A percentile compares a stretch with the other conserved stretches of the same genome.
Evolutionary conservation across 2,113 vertebrate species (phyloP).

Genomic region (Ceyx margarethae): DNA sequence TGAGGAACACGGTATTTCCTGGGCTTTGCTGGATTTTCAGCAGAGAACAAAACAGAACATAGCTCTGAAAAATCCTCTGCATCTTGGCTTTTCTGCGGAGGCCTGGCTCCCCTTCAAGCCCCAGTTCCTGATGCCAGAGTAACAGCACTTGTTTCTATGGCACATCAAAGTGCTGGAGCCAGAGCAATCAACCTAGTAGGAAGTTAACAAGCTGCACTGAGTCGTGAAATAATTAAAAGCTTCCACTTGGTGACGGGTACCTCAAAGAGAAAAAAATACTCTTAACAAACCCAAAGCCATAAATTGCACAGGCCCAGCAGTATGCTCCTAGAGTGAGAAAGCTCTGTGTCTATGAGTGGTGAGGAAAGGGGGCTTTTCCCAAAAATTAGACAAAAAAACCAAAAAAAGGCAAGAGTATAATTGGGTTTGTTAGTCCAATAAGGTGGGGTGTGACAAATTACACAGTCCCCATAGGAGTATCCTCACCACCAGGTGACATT

Average conservation of each 20-base stretch:
- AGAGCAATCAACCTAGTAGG: background rate
- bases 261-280: background rate
- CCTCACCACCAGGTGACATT: accelerated
- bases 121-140: background rate
- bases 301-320: background rate
- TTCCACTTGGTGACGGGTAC: background rate
- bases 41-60: background rate
- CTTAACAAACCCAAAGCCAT: background rate
- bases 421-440: background rate
- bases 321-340: background rate
- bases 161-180: background rate
- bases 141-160: background rate
- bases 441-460: background rate
- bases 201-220: no score
- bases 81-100: background rate
- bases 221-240: background rate
- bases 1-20: accelerated
- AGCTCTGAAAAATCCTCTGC: background rate
- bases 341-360: background rate
- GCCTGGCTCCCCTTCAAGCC: background rate
- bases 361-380: background rate
- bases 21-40: background rate
- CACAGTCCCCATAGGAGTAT: accelerated
- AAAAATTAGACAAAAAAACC: background rate
- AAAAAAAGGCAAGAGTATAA: background rate